Conservation (phyloP, 1,140 invertebrate species). For the Tenebrio molitor region DNA sequence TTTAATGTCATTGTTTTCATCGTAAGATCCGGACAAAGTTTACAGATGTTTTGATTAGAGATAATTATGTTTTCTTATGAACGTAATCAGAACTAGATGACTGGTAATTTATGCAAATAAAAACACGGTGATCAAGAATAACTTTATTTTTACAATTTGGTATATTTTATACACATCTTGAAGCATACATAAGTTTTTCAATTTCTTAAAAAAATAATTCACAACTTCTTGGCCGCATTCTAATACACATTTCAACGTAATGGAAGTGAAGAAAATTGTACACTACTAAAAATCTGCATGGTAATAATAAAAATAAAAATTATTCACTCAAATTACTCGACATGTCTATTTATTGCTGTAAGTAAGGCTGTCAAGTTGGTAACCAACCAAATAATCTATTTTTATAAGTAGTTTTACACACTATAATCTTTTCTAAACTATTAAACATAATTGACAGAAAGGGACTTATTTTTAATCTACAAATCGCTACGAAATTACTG, state of each 20-base stretch:
- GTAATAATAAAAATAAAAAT: too few relatives aligned
- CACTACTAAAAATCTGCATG: too few relatives aligned
- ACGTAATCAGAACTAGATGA: too few relatives aligned
- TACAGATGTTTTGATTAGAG: too few relatives aligned
- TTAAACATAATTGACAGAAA: conserved; percentile 35
- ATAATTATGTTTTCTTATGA: too few relatives aligned
- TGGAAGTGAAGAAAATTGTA: not conserved
- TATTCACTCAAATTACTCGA: too few relatives aligned
- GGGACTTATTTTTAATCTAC: conserved; percentile 31
- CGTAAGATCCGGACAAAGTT: not conserved
- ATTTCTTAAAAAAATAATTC: conserved; percentile 5
- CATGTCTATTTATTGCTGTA: conserved; percentile 27
- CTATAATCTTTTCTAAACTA: conserved; percentile 17
- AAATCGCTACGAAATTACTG: conserved; percentile 5
- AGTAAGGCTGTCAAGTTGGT: conserved; percentile 13
- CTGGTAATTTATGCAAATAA: too few relatives aligned
- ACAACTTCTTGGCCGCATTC: conserved; percentile 15
- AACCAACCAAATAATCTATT: conserved; percentile 13
- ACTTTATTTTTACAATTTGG: conserved; percentile 11
- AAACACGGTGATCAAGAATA: not conserved
- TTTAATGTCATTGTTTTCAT: too few relatives aligned
- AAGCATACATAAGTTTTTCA: not conserved
- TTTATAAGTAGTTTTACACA: not conserved
- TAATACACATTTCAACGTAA: not conserved
- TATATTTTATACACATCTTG: conserved; percentile 7